Evolutionary conservation across 2,888 invertebrate genomes (phyloP), one percentile per base, ranked within the genome.

Genomic region (Argyresthia albistria): DNA sequence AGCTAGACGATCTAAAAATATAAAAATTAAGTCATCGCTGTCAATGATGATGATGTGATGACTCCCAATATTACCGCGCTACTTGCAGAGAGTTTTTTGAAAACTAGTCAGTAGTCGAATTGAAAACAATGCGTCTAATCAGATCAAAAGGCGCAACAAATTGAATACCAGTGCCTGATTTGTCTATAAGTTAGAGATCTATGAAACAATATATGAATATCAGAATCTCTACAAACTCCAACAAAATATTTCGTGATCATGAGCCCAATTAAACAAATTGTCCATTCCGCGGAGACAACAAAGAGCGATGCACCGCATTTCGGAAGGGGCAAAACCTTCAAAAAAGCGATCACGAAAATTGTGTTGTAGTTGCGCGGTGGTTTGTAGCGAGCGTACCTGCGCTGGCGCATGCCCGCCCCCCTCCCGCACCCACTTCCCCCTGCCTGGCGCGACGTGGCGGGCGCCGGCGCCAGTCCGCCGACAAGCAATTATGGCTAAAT

Each of bases 401-500:
- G 78, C 63, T 63, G 65, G 71, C 76, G 74, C 73, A 63, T 59
- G 55, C 56, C 53, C 55, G 55, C 49, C 54, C 57, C 55, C 53
- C 56, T 60, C 61, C 58, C 57, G 59, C 57, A 61, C 63, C 60
- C 60, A 60, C 60, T 53, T 56, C 60, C 60, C 58, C 56, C 59
- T 56, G 62, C 63, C 60, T 60, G 61, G 59, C 70, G 80, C 70
- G 80, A 74, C 80, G 67, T 73, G 80, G 80, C 45, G 15, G 54
- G 52, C 86, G 84, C 86, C 84, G 86, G 84, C 84, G 84, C 86
- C 84, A 81, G 73, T 64, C 77, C 71, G 80, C 82, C 84, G 84
- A 80, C 82, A 77, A 81, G 83, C 83, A 86, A 84, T 84, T 84
- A 84, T 83, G 83, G 82, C 81, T 84, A 86, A 84, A 86, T 86